Base-by-base conservation (phyloP, 2,797 vertebrate genomes). In the Bryconaethiops microstoma region DNA sequence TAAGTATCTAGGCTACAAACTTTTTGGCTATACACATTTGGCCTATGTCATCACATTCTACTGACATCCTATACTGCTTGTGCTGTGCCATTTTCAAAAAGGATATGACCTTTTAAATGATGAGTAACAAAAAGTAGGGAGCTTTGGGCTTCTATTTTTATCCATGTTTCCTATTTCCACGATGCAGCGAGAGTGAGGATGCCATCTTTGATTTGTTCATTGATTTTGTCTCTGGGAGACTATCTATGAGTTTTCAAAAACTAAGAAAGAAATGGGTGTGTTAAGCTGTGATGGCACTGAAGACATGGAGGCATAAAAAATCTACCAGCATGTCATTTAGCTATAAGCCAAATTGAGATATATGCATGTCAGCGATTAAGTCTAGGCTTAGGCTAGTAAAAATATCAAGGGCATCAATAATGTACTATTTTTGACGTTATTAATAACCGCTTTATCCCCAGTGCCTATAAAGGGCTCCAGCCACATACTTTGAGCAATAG, bases 31-130 rank as follows among this genome's bases (percentile, higher is more conserved):
- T 5, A 17, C 16, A 52, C 16, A 52, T 54, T 54, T 12, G 21
- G 21, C 10, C 57, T 60, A 10, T 21, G 21, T 21, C 12, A 14
- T 52, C 40, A 16, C 67, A 50, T 62, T 78, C 48, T 35, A 35
- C 25, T 35, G 55, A 17, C 25, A 35, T 50, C n/a, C 25, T 65
- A 14, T 48, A 23, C 29, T 55, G 69, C 71, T 17, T 40, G n/a
- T 42, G 19, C 65, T 25, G 21, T 54, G 25, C 29, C 7, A 25
- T 9, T 40, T 63, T 17, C 60, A 29, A 55, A 54, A 54, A 73
- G 42, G n/a, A 17, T 65, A 48, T 64, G 69, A 79, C 23, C 10
- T 64, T 67, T 80, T 48, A 21, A 68, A 16, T 60, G 42, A 76
- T 40, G 59, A 50, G 67, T 57, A 13, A 25, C 25, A 19, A 62